Conservation (phyloP, 1,140 invertebrate genomes). For the Meloidogyne hapla region DNA sequence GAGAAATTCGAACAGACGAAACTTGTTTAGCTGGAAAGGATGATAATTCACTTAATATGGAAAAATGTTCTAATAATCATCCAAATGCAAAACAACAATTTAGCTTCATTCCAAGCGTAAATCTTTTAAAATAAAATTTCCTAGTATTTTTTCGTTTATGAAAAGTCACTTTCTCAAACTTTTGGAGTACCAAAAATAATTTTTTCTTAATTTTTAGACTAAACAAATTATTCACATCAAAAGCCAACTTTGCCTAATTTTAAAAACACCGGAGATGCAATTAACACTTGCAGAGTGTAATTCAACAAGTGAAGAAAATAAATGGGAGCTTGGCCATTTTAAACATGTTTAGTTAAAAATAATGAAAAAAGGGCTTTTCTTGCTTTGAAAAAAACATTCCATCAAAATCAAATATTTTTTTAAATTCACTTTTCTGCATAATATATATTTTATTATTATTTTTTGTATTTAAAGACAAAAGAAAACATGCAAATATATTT, state of each 20-base stretch:
- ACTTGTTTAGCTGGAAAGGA: slow-evolving; percentile 36
- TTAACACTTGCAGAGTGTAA: slow-evolving; percentile 1
- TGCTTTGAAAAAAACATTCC: background rate
- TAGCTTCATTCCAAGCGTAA: slow-evolving; percentile 37
- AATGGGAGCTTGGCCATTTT: slow-evolving; percentile 1
- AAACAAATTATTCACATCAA: slow-evolving; percentile 30
- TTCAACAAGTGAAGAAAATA: background rate
- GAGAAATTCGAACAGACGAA: slow-evolving; percentile 53
- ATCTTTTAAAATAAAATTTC: background rate
- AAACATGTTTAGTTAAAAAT: background rate
- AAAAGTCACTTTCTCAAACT: background rate
- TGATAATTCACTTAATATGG: slow-evolving; percentile 32
- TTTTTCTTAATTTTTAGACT: slow-evolving; percentile 30
- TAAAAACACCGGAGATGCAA: slow-evolving; percentile 5
- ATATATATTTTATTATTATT: background rate
- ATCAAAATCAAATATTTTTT: background rate
- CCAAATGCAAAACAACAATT: slow-evolving; percentile 34
- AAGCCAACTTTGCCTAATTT: slow-evolving; percentile 21
- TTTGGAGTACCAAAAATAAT: slow-evolving; percentile 1
- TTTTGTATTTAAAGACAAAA: background rate
- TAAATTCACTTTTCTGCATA: background rate
- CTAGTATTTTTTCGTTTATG: background rate
- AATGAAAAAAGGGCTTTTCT: background rate
- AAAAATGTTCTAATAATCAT: slow-evolving; percentile 41
- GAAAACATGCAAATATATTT: background rate